Conservation (phyloP, 2,113 vertebrate species). For the Paramormyrops kingsleyae region DNA sequence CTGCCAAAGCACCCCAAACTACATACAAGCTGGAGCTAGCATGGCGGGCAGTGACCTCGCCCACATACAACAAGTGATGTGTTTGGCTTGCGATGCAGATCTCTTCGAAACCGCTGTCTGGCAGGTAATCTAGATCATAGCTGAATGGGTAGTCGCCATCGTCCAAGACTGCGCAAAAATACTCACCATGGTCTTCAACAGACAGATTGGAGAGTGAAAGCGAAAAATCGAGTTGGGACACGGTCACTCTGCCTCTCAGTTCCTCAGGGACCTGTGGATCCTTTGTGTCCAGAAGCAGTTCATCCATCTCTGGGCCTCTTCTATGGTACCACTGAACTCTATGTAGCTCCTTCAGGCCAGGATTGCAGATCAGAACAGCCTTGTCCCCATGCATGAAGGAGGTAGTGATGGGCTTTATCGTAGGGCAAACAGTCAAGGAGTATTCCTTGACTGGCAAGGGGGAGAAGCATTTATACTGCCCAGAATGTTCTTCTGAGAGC, state of each 20-base stretch:
- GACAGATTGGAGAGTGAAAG: slow-evolving; percentile 35
- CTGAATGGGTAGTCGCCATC: not conserved
- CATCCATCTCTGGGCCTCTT: not conserved
- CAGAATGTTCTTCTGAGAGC: slow-evolving; percentile 27
- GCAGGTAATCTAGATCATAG: not conserved
- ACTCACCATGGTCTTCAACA: slow-evolving; percentile 35
- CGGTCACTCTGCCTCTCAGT: slow-evolving; percentile 29
- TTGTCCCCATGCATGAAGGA: not conserved
- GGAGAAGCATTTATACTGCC: slow-evolving; percentile 51
- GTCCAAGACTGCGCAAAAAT: slow-evolving; percentile 46
- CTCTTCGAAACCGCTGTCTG: not conserved
- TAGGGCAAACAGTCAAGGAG: slow-evolving; percentile 44
- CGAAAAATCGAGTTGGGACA: slow-evolving; percentile 18
- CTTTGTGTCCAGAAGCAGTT: slow-evolving; percentile 33
- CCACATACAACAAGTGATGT: slow-evolving; percentile 23
- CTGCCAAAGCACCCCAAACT: slow-evolving; percentile 21
- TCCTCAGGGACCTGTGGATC: slow-evolving; percentile 29
- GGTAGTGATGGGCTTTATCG: not conserved
- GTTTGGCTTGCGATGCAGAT: slow-evolving; percentile 47
- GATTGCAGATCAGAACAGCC: slow-evolving; percentile 31
- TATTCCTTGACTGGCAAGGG: slow-evolving; percentile 30
- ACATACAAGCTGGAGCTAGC: not conserved
- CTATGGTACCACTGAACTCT: slow-evolving; percentile 51
- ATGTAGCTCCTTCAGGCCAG: not conserved
- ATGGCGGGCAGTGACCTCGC: not conserved